Evolutionary conservation across 2,797 vertebrate species (phyloP).

Genomic region (Hypotaenidia okinawae): DNA sequence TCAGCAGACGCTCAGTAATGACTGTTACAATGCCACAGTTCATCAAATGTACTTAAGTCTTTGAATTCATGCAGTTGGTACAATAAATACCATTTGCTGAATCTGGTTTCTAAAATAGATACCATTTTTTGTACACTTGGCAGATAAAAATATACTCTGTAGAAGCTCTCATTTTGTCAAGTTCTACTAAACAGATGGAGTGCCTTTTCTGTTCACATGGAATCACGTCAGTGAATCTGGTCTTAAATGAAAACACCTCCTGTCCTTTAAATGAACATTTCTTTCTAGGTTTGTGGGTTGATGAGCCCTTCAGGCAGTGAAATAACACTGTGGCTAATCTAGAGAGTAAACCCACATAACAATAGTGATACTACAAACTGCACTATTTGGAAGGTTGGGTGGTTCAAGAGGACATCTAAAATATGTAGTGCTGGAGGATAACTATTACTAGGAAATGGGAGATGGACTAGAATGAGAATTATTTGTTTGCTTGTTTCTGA

Average conservation of each 20-base stretch:
- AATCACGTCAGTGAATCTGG: background rate
- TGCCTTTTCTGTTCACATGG: conserved; percentile 11
- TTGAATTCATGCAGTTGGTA: background rate
- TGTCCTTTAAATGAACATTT: background rate
- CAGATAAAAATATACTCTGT: background rate
- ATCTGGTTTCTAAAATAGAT: conserved; percentile 14
- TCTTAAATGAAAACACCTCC: background rate
- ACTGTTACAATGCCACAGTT: background rate
- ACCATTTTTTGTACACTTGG: background rate
- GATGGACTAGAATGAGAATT: background rate
- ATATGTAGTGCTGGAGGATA: background rate
- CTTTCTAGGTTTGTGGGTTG: background rate
- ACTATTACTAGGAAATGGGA: background rate
- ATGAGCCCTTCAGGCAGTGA: background rate
- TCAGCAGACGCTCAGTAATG: background rate
- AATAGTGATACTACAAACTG: background rate
- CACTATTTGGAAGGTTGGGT: background rate
- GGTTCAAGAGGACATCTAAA: background rate
- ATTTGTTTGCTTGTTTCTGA: background rate
- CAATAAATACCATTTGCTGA: background rate
- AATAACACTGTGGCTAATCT: background rate
- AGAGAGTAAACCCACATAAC: background rate
- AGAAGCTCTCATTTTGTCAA: background rate
- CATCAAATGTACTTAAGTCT: background rate
- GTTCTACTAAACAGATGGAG: background rate